Evolutionary conservation across 2,113 vertebrate species (phyloP), one percentile per base, ranked within the genome.

Genomic region (Chamaea fasciata): DNA sequence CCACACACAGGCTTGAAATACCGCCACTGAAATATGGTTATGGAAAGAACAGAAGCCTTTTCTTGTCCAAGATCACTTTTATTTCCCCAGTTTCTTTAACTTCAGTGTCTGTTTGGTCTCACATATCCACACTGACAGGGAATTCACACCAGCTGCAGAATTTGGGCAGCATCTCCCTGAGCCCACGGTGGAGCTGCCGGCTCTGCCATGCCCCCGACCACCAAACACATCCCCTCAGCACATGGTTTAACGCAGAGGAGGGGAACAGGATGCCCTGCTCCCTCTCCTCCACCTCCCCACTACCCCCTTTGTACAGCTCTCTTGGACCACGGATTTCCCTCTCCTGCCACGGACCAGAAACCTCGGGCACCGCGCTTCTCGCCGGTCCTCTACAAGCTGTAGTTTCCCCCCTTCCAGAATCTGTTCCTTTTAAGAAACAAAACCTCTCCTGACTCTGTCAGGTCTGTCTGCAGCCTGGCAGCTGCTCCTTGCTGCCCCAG

Each of bases 41-140:
- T 1, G 42, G 96, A 97, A 97, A 85, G 90, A 97, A 93, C 95
- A 96, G 94, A 95, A 97, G 85, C 81, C 73, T 92, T 92, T 96
- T 96, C 95, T 97, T 94, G 85, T 98, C 97, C 97, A 98, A 98
- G 97, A 98, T 94, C 97, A 83, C 91, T 97, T 98, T 98, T 98
- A 96, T 97, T 98, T 96, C 96, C 95, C 94, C 96, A 87, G 95
- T 95, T 97, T 93, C 91, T 79, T 96, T 95, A 96, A 96, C 95
- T 95, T 97, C 96, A 87, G 88, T 83, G 76, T 97, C 96, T 97
- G 85, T 97, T 94, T 90, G 91, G 95, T 95, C 94, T 98, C 95
- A 73, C 85, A 70, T 15, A 86, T 78, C 90, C 92, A 95, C 77
- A 60, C 96, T 87, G 95, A 96, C 94, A 59, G 92, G 89, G 92